Base-by-base conservation (phyloP, 2,113 vertebrate genomes). In the Gymnogyps californianus region DNA sequence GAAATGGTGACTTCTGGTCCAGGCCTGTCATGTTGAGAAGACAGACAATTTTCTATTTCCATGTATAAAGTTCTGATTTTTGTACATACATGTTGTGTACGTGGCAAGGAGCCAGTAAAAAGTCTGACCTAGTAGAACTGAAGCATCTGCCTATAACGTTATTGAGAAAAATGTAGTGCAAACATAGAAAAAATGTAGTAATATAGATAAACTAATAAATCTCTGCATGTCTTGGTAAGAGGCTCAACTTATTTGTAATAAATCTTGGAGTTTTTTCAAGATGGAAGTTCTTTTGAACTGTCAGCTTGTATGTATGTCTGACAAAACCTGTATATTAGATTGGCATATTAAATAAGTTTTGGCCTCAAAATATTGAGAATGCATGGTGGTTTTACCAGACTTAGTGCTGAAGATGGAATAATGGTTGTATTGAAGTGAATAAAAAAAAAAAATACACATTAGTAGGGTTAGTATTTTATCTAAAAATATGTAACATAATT, bases 181-280 rank as follows among this genome's bases (percentile, higher is more conserved):
- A 94, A 90, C 90, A 75, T 31, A 34, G 70, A 58, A 55, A 84
- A 92, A 82, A 83, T 79, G 54, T 84, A 61, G 70, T 84, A 91
- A 88, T 91, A 86, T 74, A 77, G 87, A 67, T 71, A 57, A 95
- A 87, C 81, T 91, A 91, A 96, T 94, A 95, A 80, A 95, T 96
- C 72, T 80, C 76, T 91, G 34, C 44, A 11, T 95, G 78, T 87
- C 83, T 95, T 96, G 90, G 71, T 87, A 88, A 90, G 87, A 95
- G 80, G 72, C 80, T 64, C 82, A 92, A 65, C 11, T 91, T 66
- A 62, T n/a, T 95, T 95, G 70, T 84, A 76, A 83, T 83, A 90
- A 87, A 91, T 86, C 36, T 76, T 79, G 55, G 74, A 38, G 34
- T 64, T 67, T 92, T 96, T 40, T 57, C 95, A 93, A 42, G 75